These are phyloP conservation scores for Cephus nigrinus DNA, from an alignment of 2,888 invertebrate species.

Conservation along the genomic window DNA sequence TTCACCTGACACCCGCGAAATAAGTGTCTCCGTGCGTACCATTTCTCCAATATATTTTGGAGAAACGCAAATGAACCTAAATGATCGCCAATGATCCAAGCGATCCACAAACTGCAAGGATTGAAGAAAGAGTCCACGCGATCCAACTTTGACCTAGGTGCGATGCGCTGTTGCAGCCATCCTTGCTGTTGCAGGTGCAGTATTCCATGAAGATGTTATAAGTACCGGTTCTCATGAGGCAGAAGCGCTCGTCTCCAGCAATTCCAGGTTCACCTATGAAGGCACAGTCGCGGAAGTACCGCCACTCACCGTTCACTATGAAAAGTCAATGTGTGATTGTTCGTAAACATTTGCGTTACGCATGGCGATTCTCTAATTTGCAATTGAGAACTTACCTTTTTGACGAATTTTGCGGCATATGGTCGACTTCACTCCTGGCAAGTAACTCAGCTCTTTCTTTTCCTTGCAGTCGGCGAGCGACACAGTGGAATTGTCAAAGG, in stretches of 20 bases:
- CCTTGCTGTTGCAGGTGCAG: slow-evolving; percentile 92
- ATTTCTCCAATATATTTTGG: neutral
- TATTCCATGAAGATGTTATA: slow-evolving; percentile 95
- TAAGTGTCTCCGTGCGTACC: neutral
- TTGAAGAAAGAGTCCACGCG: neutral
- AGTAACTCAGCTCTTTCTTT: slow-evolving; percentile 72
- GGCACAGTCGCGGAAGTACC: slow-evolving; percentile 89
- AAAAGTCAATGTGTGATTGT: slow-evolving; percentile 29
- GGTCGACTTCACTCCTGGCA: slow-evolving; percentile 78
- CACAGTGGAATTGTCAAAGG: slow-evolving; percentile 89
- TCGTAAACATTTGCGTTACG: neutral
- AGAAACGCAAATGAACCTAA: neutral
- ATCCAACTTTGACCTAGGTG: slow-evolving; percentile 11
- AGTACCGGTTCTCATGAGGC: slow-evolving; percentile 89
- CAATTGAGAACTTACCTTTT: slow-evolving; percentile 73
- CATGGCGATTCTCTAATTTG: neutral
- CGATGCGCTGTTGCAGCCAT: slow-evolving; percentile 84
- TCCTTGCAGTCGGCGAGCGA: slow-evolving; percentile 85
- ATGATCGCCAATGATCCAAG: neutral
- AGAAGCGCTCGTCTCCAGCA: slow-evolving; percentile 89
- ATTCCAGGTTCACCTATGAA: slow-evolving; percentile 92
- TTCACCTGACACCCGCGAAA: neutral
- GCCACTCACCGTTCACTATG: slow-evolving; percentile 87
- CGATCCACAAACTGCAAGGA: neutral
- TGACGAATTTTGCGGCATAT: slow-evolving; percentile 94